A percentile compares a stretch with the other conserved stretches of the same genome.
These are phyloP conservation scores for Parotia lawesii DNA, from an alignment of 2,113 vertebrate genomes.

Conservation along the genomic window DNA sequence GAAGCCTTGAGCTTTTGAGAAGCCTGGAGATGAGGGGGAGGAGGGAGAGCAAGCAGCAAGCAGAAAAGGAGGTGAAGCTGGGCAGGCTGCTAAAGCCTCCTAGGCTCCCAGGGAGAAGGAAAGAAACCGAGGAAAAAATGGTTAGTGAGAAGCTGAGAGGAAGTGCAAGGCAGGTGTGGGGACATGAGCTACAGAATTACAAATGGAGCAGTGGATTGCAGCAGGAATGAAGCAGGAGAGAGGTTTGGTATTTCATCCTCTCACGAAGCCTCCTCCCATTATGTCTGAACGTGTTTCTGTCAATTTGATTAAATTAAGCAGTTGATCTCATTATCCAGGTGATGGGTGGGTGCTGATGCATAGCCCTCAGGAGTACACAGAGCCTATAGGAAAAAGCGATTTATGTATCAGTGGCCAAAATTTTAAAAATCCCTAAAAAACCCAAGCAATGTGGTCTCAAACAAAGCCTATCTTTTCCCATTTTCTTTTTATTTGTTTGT, in stretches of 20 bases:
- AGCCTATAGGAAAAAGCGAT: not conserved
- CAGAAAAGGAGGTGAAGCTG: conserved; percentile 44
- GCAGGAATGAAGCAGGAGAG: not conserved
- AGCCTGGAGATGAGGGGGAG: conserved; percentile 23
- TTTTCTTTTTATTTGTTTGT: not conserved
- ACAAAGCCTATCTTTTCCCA: not conserved
- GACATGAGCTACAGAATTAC: not conserved
- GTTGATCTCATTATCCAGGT: not conserved
- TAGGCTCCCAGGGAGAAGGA: not conserved
- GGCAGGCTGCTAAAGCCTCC: not conserved
- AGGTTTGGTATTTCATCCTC: not conserved
- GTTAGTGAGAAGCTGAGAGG: not conserved
- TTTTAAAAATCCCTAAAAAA: not conserved
- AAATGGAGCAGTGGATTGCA: not conserved
- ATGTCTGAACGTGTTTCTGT: not conserved
- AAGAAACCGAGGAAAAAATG: not conserved
- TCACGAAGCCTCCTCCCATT: not conserved
- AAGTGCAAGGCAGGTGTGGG: not conserved
- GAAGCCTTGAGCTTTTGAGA: conserved; percentile 29
- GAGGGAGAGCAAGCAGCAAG: conserved; percentile 10
- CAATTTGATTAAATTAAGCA: not conserved
- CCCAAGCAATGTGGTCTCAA: not conserved
- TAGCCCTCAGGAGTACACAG: not conserved
- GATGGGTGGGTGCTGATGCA: not conserved
- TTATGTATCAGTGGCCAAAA: not conserved